Evolutionary conservation across 2,113 vertebrate species (phyloP), one percentile per base, ranked within the genome.

Genomic region (Scomber colias): DNA sequence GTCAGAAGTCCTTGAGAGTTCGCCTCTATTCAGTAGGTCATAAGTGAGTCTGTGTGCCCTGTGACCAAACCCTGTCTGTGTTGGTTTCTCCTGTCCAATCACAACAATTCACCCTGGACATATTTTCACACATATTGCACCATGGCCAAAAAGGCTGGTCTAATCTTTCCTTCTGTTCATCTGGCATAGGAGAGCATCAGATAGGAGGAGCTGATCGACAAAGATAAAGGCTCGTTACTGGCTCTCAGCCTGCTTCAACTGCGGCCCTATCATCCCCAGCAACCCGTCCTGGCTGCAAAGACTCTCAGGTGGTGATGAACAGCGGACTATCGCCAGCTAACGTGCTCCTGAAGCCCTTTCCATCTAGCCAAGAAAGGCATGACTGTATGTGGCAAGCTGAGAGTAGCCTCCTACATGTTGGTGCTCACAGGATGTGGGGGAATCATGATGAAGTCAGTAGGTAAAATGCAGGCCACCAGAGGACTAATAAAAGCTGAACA

Each of bases 401-500:
- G 56, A 63, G 45, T 60, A 50, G 15, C 49, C 71, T 65, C 27
- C 61, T 8, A n/a, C 71, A 56, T 74, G 55, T 76, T 51, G 35
- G 53, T 62, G 70, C 60, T 68, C 68, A 24, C 63, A 74, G 71
- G 56, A 71, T 79, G 66, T 51, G 15, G 62, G 71, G 44, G 51
- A 77, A 54, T 81, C 50, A 30, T 51, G 69, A 79, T 66, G 61
- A 85, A 76, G 75, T 51, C 40, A 59, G 62, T 57, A 56, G 75
- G 77, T 81, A 64, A 51, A 70, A 60, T 54, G 60, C 59, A 71
- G 72, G 69, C 55, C 69, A 86, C 65, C 19, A 46, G 83, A 31
- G 40, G 68, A 81, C 64, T 85, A 86, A 89, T 84, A 35, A 53
- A 72, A 85, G 61, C 72, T 67, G 82, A 89, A 62, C 48, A 74